Evolutionary conservation across 37 sponge, comb jelly and placozoan species (phyloP), one percentile per base, ranked within the genome.

Genomic region (Ephydatia muelleri): DNA sequence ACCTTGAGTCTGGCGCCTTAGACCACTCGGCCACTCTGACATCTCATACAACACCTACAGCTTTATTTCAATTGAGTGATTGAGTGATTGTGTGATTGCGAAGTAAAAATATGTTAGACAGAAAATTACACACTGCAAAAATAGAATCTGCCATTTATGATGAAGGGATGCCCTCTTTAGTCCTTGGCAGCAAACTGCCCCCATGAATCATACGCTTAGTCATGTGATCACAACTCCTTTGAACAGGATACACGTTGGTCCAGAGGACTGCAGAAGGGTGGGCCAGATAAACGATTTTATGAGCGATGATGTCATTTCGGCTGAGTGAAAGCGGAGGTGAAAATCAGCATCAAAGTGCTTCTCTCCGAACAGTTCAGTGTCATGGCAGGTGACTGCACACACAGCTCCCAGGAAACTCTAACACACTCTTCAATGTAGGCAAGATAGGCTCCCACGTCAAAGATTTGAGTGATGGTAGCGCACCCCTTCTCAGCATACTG

Each of bases 351-450:
- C 67, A 70, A 83, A 93, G 34, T 49, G 77, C 16, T 22, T 82
- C 26, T 82, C 26, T 86, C 87, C 5, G 49, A 77, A 19, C 36
- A 86, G 48, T 83, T 86, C 80, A 89, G 68, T 26, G 68, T 34
- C 89, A 93, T 86, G 32, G 83, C 87, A 4, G 89, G 89, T 1
- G 79, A 71, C 72, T 93, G 93, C n/a, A 93, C 77, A 49, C 73
- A 73, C 33, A 93, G 78, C 30, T 85, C 90, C 93, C 93, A 93
- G 28, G 77, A 43, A 14, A 93, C 65, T 38, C 68, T 64, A 9
- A 68, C 75, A 75, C 90, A 93, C 47, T 93, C 93, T 38, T 83
- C 38, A 0, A 89, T 68, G 65, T 84, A 93, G 38, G 11, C n/a
- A 21, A 22, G 3, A 31, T 89, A 69, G 1, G 85, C 48, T 0